Evolutionary conservation across 2,888 invertebrate species (phyloP).

Genomic region (Autographa pulchrina): DNA sequence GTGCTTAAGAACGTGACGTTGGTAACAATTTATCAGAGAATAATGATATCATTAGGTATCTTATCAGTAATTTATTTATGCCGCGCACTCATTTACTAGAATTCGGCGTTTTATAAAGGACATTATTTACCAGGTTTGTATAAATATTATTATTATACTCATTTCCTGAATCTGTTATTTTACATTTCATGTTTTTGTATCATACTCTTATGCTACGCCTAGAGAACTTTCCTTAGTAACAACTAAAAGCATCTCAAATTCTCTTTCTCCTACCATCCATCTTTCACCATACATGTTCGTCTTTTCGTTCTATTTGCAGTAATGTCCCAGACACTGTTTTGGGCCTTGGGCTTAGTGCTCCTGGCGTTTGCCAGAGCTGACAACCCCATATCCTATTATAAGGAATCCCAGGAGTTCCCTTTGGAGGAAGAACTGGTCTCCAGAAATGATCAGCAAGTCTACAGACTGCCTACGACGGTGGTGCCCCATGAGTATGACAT

Average conservation of each 20-base stretch:
- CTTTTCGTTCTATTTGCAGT: slow-evolving; percentile 51
- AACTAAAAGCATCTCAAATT: neutral
- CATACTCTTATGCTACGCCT: neutral
- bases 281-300: neutral
- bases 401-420: slow-evolving; percentile 70
- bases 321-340: slow-evolving; percentile 69
- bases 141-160: slow-evolving; percentile 9
- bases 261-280: neutral
- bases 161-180: neutral
- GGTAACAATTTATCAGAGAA: slow-evolving; percentile 39
- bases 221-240: neutral
- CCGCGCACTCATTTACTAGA: slow-evolving; percentile 39
- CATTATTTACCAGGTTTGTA: slow-evolving; percentile 68
- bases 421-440: slow-evolving; percentile 41
- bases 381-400: slow-evolving; percentile 72
- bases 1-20: slow-evolving; percentile 28
- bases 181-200: too few relatives aligned
- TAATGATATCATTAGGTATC: slow-evolving; percentile 21
- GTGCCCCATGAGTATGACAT: slow-evolving; percentile 82
- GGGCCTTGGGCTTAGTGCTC: slow-evolving; percentile 64
- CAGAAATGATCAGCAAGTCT: slow-evolving; percentile 67
- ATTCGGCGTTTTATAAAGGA: slow-evolving; percentile 56
- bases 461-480: slow-evolving; percentile 79
- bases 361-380: slow-evolving; percentile 67
- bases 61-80: slow-evolving; percentile 32